phyloP scores from a whole-genome alignment of 2,113 vertebrate genomes.

The Gnathonemus longibarbis region DNA sequence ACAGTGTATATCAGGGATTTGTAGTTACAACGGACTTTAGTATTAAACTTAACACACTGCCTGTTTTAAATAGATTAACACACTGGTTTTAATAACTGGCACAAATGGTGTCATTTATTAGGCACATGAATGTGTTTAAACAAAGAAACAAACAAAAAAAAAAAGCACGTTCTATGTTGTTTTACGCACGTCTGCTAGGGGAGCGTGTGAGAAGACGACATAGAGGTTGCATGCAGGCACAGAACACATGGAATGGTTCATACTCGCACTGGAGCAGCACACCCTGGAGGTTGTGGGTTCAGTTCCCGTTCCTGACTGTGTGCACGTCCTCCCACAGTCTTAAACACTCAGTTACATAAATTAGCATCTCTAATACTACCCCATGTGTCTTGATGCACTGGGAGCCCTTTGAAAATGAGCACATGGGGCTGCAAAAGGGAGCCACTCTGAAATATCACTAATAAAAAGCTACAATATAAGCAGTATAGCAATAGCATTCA shows the following conservation, averaged over 20 bases:
- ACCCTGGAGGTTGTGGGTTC: background rate
- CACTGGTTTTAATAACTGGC: too few species aligned
- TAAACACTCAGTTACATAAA: background rate
- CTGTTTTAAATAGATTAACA: too few species aligned
- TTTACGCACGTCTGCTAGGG: too few species aligned
- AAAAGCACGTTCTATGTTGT: too few species aligned
- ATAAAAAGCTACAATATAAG: background rate
- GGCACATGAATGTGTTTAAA: too few species aligned
- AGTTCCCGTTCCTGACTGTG: background rate
- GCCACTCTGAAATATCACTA: background rate
- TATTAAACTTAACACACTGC: too few species aligned
- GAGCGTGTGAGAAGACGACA: too few species aligned
- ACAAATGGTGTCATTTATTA: too few species aligned
- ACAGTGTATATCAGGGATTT: too few species aligned
- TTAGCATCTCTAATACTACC: background rate
- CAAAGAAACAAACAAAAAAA: too few species aligned
- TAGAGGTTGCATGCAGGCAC: too few species aligned
- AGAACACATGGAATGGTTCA: background rate
- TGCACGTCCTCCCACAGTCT: background rate
- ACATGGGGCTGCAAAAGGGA: background rate
- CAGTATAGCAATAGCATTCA: background rate
- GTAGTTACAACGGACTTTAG: too few species aligned
- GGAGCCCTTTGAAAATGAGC: background rate
- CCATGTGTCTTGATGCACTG: background rate
- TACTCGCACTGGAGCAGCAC: background rate